Evolutionary conservation across 2,888 invertebrate species (phyloP).

Genomic region (Platycnemis pennipes): DNA sequence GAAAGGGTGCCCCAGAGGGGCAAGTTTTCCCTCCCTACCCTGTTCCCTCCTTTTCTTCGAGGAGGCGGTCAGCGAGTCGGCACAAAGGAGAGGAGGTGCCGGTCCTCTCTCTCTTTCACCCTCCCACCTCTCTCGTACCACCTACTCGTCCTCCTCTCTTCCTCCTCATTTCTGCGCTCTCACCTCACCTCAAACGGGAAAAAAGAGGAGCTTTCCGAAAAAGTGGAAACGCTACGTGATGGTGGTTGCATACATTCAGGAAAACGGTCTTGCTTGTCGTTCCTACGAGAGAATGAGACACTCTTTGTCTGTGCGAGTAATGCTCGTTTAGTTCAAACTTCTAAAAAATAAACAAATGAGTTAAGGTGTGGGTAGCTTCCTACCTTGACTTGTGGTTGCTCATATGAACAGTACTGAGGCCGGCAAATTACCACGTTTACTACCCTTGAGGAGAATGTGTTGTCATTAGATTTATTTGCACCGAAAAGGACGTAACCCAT

Average conservation of each 20-base stretch:
- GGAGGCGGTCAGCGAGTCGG: constrained; percentile 59
- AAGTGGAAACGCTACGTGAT: neutral
- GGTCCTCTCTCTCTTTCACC: neutral
- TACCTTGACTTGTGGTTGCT: too few relatives aligned
- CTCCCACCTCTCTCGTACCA: neutral
- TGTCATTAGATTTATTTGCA: too few relatives aligned
- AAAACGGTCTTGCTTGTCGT: too few relatives aligned
- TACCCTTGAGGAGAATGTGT: too few relatives aligned
- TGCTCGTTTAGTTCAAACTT: too few relatives aligned
- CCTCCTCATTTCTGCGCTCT: neutral
- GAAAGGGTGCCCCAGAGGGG: neutral
- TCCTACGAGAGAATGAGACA: too few relatives aligned
- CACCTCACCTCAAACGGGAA: neutral
- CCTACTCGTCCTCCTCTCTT: neutral
- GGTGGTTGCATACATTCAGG: neutral
- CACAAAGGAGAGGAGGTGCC: constrained; percentile 43
- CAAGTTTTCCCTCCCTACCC: neutral
- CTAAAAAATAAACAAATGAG: too few relatives aligned
- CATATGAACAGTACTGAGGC: too few relatives aligned
- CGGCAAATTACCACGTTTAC: too few relatives aligned
- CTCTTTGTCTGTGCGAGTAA: too few relatives aligned
- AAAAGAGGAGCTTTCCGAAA: neutral
- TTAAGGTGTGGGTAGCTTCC: too few relatives aligned
- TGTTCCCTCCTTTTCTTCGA: neutral
- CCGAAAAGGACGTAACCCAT: too few relatives aligned